Conservation (phyloP, 2,113 vertebrate species). For the Riparia riparia region DNA sequence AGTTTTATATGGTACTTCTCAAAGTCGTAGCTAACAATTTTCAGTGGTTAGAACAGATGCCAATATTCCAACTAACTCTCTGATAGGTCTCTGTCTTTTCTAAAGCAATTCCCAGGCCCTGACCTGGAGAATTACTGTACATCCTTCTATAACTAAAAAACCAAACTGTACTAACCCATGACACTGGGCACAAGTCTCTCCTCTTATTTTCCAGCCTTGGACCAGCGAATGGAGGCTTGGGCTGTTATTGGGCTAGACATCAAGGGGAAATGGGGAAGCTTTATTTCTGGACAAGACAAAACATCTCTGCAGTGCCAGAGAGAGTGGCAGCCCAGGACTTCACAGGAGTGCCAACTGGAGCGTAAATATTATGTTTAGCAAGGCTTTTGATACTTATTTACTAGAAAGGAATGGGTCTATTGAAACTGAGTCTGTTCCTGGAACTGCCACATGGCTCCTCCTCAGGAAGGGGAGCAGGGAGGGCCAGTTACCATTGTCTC, state of each 20-base stretch:
- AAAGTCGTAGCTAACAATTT: too few species aligned
- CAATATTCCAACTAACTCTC: too few species aligned
- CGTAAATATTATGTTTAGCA: not conserved
- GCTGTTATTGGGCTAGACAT: not conserved
- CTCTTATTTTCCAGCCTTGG: not conserved
- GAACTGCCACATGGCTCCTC: not conserved
- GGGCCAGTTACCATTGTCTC: fast-evolving
- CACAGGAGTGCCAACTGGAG: not conserved
- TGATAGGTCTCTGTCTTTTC: too few species aligned
- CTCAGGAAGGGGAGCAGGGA: not conserved
- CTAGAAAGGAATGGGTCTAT: not conserved
- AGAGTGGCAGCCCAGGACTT: not conserved
- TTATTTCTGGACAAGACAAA: not conserved
- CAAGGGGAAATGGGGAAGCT: not conserved
- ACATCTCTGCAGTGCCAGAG: not conserved
- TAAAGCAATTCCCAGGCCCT: too few species aligned
- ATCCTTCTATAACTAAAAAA: too few species aligned
- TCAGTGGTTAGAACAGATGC: too few species aligned
- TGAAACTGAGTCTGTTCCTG: not conserved
- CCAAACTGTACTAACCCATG: too few species aligned
- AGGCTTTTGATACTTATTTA: not conserved
- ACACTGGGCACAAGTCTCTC: not conserved
- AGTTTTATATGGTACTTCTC: too few species aligned
- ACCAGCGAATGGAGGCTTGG: not conserved
- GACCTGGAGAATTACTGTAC: too few species aligned